Percentiles rank a stretch among this genome's conserved stretches.
Evolutionary conservation across 2,797 vertebrate genomes (phyloP).

Genomic region (Macrochelys suwanniensis): DNA sequence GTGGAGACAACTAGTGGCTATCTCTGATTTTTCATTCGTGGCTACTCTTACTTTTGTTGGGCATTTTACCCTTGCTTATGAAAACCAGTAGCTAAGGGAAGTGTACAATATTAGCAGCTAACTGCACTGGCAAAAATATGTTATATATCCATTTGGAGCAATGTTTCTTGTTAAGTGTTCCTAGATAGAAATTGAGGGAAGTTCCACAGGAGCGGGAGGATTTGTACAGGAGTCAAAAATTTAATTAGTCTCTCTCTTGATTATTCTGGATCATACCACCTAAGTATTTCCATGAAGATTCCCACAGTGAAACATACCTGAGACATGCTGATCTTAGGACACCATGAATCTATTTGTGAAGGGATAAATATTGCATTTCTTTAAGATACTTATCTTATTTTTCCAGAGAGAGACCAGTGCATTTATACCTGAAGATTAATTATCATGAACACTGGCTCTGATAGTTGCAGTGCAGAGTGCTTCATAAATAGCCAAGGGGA

Average conservation of each 20-base stretch:
- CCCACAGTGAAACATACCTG: neutral
- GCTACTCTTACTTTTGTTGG: neutral
- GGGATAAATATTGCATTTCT: neutral
- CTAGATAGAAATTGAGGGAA: neutral
- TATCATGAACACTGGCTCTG: neutral
- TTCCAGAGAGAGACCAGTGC: neutral
- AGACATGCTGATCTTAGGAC: neutral
- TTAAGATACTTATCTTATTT: neutral
- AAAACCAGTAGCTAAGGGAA: accelerated
- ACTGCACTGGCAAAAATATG: neutral
- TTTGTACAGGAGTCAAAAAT: neutral
- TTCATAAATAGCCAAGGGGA: neutral
- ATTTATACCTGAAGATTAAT: neutral
- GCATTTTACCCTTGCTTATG: accelerated
- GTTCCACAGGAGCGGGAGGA: neutral
- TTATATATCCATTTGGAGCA: neutral
- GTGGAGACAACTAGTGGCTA: neutral
- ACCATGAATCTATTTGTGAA: neutral
- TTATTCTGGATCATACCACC: neutral
- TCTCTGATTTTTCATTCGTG: neutral
- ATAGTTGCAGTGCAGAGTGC: neutral
- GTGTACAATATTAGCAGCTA: too few species aligned
- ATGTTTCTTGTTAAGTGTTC: neutral
- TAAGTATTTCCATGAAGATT: neutral
- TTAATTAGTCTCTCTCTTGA: neutral